Conservation (phyloP, 2,797 vertebrate genomes). For the Danio jaintianensis region DNA sequence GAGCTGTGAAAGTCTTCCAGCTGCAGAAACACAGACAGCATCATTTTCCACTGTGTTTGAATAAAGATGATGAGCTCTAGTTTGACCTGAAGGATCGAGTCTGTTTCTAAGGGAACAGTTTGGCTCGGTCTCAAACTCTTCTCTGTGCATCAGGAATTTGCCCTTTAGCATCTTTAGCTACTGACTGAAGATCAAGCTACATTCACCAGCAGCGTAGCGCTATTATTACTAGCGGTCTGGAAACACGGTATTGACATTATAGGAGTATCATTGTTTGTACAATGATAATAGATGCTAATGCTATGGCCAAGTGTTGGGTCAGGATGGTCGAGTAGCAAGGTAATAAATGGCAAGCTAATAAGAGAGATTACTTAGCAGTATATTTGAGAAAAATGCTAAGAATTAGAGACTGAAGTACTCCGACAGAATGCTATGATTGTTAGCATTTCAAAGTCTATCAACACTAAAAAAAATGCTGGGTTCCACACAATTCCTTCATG, state of each 20-base stretch:
- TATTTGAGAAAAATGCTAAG: too few relatives aligned
- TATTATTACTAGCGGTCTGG: neutral
- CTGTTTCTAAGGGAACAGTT: constrained; percentile 39
- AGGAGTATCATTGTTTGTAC: too few relatives aligned
- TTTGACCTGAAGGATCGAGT: constrained; percentile 9
- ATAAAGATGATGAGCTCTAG: neutral
- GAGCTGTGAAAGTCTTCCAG: neutral
- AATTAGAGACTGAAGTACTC: too few relatives aligned
- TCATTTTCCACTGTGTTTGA: neutral
- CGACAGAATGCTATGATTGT: too few relatives aligned
- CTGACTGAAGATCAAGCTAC: constrained; percentile 29
- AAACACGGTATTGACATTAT: neutral
- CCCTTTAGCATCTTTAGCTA: constrained; percentile 10
- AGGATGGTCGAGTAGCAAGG: too few relatives aligned
- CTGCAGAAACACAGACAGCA: neutral
- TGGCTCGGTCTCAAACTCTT: constrained; percentile 8
- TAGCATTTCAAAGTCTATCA: too few relatives aligned
- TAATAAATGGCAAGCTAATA: too few relatives aligned
- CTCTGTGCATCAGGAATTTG: constrained; percentile 33
- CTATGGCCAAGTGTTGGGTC: too few relatives aligned
- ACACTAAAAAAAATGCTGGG: too few relatives aligned
- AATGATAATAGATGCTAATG: too few relatives aligned
- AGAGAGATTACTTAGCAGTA: too few relatives aligned
- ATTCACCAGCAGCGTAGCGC: neutral
- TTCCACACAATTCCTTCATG: too few relatives aligned